Conservation (phyloP, 1,140 invertebrate genomes). For the Zaprionus nigranus region DNA sequence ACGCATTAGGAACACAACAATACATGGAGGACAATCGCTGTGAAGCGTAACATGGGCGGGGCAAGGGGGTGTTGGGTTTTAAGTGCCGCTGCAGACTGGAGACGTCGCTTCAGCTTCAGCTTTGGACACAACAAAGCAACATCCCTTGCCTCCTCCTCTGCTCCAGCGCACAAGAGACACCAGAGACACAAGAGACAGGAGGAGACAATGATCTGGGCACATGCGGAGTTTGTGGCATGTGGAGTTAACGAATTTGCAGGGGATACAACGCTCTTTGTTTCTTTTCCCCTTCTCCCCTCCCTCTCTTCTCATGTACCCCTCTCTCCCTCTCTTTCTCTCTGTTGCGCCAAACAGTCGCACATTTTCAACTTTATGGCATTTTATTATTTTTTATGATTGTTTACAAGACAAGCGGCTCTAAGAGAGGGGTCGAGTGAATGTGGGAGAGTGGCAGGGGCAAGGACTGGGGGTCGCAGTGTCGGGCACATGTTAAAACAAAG, state of each 20-base stretch:
- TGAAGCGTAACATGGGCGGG: constrained; percentile 51
- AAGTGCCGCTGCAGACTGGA: constrained; percentile 44
- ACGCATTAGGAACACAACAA: constrained; percentile 69
- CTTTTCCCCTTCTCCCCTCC: background rate
- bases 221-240: constrained; percentile 44
- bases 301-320: no score
- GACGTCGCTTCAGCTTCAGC: background rate
- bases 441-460: background rate
- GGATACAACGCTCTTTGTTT: constrained; percentile 37
- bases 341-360: constrained; percentile 36
- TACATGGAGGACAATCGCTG: constrained; percentile 41
- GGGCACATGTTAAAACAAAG: constrained; percentile 79
- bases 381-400: constrained; percentile 83
- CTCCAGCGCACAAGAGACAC: constrained; percentile 16
- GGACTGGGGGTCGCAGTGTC: constrained; percentile 33
- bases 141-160: constrained; percentile 21
- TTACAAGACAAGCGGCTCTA: constrained; percentile 81
- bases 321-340: background rate
- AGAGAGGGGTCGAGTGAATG: constrained; percentile 12
- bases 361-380: constrained; percentile 74
- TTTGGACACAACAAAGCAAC: constrained; percentile 57
- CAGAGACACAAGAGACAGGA: constrained; percentile 30
- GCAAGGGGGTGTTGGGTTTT: constrained; percentile 28
- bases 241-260: constrained; percentile 14
- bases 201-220: constrained; percentile 52